phyloP scores from a whole-genome alignment of 2,797 vertebrate genomes.

The Liasis olivaceus region DNA sequence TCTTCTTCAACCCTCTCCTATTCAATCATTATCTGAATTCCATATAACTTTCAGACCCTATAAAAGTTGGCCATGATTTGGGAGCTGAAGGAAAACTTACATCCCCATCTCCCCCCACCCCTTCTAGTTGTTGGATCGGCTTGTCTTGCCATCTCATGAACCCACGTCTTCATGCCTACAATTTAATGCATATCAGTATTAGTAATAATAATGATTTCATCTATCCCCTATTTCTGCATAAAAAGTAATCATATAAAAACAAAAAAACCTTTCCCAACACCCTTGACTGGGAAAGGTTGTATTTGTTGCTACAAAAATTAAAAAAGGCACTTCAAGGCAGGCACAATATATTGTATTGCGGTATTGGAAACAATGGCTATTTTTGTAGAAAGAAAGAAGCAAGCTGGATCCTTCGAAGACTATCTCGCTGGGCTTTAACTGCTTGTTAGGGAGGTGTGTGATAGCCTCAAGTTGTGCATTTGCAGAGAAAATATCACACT shows the following conservation, averaged over 20 bases:
- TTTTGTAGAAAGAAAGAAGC: slow-evolving; percentile 51
- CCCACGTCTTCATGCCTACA: not conserved
- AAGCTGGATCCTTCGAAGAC: slow-evolving; percentile 55
- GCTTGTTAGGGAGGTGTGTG: slow-evolving; percentile 70
- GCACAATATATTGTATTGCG: not conserved
- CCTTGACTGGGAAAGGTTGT: not conserved
- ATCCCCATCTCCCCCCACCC: not conserved
- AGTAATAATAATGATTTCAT: not conserved
- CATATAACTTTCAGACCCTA: not conserved
- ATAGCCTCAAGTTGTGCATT: slow-evolving; percentile 74
- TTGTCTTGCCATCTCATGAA: not conserved
- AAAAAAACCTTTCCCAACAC: not conserved
- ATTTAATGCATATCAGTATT: not conserved
- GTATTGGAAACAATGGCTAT: slow-evolving; percentile 39
- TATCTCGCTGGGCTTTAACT: slow-evolving; percentile 70
- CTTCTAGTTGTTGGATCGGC: not conserved
- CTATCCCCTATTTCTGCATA: not conserved
- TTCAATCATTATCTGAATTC: not conserved
- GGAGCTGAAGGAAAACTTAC: not conserved
- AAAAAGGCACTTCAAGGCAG: not conserved
- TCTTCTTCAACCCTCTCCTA: accelerated
- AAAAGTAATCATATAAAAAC: not conserved
- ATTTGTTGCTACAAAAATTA: slow-evolving; percentile 8
- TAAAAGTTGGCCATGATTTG: not conserved
- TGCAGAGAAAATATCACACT: slow-evolving; percentile 72